Base-by-base conservation (phyloP, 2,888 invertebrate genomes). In the Notocelia uddmanniana region DNA sequence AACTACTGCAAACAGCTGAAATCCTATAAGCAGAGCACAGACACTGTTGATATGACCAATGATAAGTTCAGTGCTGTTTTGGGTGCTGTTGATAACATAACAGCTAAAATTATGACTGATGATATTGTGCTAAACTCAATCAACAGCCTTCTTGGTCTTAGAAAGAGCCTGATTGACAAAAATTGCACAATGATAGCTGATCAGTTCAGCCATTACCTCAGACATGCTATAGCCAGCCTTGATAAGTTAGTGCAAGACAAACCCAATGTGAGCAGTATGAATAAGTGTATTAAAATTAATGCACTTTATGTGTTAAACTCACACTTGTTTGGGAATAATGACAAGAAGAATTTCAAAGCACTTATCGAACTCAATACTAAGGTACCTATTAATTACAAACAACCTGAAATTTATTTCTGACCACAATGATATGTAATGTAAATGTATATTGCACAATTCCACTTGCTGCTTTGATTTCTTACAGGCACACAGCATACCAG, bases 351-450 rank as follows among this genome's bases (percentile, higher is more conserved):
- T 57, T 95, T 97, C 67, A 96, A 96, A 86, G 92, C 95, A 66
- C 85, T 98, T 34, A 92, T 96, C 79, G 98, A 98, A 78, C 86
- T 96, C 5, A 96, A 98, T 86, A 95, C 95, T 83, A 98, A 97
- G 94, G 96, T 96, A 31, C 31, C 31, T 26, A 83, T 80, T 76
- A 71, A 57, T 9, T 2, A 19, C 37, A 34, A 34, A 58, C 34
- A 2, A 19, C 9, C 21, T 19, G 41, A 57, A n/a, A 34, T n/a
- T n/a, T 52, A 55, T 41, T 67, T 23, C 37, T 13, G 3, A 50
- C 8, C 11, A 50, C 34, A 19, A 5, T 19, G 23, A 11, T 45
- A 45, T 60, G 1, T 10, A 10, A 3, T n/a, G n/a, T n/a, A n/a
- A 2, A 10, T 50, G 18, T 19, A 5, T 13, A 45, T 45, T 45